A percentile compares a stretch with the other conserved stretches of the same genome.
Evolutionary conservation across 2,113 vertebrate species (phyloP).

Genomic region (Willisornis vidua): DNA sequence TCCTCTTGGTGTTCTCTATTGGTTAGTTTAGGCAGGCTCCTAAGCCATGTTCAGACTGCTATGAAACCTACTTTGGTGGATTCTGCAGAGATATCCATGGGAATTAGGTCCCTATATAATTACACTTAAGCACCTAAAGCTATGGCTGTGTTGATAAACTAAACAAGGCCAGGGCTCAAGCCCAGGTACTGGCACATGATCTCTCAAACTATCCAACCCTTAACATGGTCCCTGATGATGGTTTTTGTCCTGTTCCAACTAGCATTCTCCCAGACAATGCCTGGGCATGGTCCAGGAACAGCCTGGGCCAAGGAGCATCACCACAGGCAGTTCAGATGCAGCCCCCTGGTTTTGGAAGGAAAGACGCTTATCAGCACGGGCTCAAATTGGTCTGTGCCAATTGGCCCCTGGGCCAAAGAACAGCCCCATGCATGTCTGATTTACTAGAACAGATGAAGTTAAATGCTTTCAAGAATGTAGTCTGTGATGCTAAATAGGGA

Average conservation of each 20-base stretch:
- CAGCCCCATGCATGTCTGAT: constrained; percentile 54
- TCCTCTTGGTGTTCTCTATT: neutral
- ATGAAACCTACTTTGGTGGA: neutral
- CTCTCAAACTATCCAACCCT: neutral
- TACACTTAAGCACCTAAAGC: neutral
- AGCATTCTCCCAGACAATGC: constrained; percentile 53
- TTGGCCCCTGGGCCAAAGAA: constrained; percentile 46
- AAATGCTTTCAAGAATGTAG: constrained; percentile 28
- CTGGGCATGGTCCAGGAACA: constrained; percentile 22
- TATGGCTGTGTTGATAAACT: constrained; percentile 14
- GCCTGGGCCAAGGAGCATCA: constrained; percentile 37
- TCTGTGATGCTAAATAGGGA: neutral
- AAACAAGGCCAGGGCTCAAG: neutral
- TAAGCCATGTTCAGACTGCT: neutral
- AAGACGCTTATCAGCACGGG: neutral
- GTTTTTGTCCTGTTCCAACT: constrained; percentile 57
- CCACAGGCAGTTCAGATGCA: constrained; percentile 59
- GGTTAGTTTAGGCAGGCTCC: neutral
- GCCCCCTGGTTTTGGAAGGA: constrained; percentile 36
- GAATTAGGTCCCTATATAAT: neutral
- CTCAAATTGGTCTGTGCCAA: neutral
- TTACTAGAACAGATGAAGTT: constrained; percentile 28
- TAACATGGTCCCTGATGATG: constrained; percentile 6
- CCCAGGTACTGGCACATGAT: neutral
- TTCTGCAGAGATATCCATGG: neutral